Base-by-base conservation (phyloP, 23 tunicate species). In the Halocynthia roretzi region DNA sequence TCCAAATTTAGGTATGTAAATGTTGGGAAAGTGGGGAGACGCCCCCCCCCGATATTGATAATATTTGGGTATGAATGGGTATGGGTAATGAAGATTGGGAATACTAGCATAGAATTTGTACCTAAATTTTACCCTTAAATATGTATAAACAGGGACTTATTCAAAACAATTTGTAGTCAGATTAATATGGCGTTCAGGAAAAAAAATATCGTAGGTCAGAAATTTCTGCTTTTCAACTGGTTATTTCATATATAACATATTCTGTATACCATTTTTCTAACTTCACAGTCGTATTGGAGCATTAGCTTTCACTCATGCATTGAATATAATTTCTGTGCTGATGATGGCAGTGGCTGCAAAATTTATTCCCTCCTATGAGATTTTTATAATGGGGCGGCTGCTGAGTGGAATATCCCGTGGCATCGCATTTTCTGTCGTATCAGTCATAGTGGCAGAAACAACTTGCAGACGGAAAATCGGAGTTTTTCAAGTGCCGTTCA, bases 1-100 rank as follows among this genome's bases (percentile, higher is more conserved):
- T 52, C 40, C 21, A 12, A 51, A 49, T 67, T 80, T 52, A 80
- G 83, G 83, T 80, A 74, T 21, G 55, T 22, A 1, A 14, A 14
- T n/a, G 63, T n/a, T 10, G 12, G 12, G 12, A 10, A 10, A 10
- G 62, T 56, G 62, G 12, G 10, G 62, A 56, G 11, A 56, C 10
- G 62, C n/a, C n/a, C n/a, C n/a, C n/a, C n/a, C n/a, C n/a, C n/a
- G n/a, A n/a, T n/a, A n/a, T n/a, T n/a, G n/a, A n/a, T n/a, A n/a
- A n/a, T n/a, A n/a, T n/a, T n/a, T n/a, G n/a, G n/a, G n/a, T n/a
- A n/a, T n/a, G n/a, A n/a, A n/a, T n/a, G n/a, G n/a, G n/a, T n/a
- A n/a, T n/a, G n/a, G n/a, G n/a, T n/a, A n/a, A n/a, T n/a, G n/a
- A n/a, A n/a, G n/a, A n/a, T n/a, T n/a, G n/a, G n/a, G n/a, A n/a